Evolutionary conservation across 2,797 vertebrate genomes (phyloP), one percentile per base, ranked within the genome.

Genomic region (Cyclura pinguis): DNA sequence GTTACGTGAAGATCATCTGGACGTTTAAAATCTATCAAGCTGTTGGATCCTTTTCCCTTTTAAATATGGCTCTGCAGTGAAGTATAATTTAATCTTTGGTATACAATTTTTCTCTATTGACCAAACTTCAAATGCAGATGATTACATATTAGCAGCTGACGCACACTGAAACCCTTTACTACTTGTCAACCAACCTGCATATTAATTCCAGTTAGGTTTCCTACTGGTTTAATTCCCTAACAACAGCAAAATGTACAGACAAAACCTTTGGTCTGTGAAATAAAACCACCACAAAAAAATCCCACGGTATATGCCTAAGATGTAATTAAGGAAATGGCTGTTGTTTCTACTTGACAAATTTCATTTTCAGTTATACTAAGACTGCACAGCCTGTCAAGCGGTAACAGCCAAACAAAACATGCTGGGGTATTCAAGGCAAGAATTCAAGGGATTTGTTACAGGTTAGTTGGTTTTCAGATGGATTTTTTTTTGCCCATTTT

Each of bases 171-270:
- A 92, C 55, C 64, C 91, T 92, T 93, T 92, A 93, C 76, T 93
- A 90, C 88, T 94, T 95, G 85, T 85, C 80, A 92, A 32, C 88
- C 84, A 94, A 95, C 38, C 74, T 88, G n/a, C 92, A 78, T 92
- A 96, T 94, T 94, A 95, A 92, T 95, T 95, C 88, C 93, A 80
- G 94, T 93, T 91, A 88, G 89, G 47, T 80, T 84, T 91, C 94
- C 95, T 93, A 87, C 91, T 93, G 92, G 38, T 95, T 90, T 92
- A 91, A 92, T 95, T 92, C 84, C 88, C 9, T 91, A 93, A 93
- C 90, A 87, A 91, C 76, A 93, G 91, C 90, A 93, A 95, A 94
- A 88, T 13, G 80, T 92, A 42, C 10, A 18, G 88, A 87, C 87
- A 81, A 50, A 78, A 57, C 69, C 89, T 88, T 62, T 72, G 62